Percentiles rank a stretch among this genome's conserved stretches.
These are phyloP conservation scores for Sardina pilchardus DNA, from an alignment of 2,113 vertebrate genomes.

Conservation along the genomic window DNA sequence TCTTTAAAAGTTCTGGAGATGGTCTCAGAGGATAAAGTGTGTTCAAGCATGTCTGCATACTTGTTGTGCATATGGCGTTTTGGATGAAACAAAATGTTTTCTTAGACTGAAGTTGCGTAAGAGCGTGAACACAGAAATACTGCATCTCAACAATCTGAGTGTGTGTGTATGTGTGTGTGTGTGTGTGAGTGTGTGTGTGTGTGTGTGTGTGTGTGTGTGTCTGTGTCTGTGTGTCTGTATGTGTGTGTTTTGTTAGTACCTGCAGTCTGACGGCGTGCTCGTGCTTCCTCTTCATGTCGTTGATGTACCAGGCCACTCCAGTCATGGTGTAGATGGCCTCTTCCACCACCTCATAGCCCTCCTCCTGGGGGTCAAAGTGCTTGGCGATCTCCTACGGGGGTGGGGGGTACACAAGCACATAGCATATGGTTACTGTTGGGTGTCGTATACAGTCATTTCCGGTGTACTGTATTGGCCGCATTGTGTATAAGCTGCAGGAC, in stretches of 20 bases:
- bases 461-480: too few species aligned
- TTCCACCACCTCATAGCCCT: slow-evolving; percentile 88
- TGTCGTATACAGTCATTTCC: too few species aligned
- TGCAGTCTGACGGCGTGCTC: slow-evolving; percentile 90
- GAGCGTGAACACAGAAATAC: background rate
- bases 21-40: background rate
- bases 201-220: slow-evolving; percentile 23
- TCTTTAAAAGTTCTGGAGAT: background rate
- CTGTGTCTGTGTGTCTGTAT: background rate
- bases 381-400: slow-evolving; percentile 85
- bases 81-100: background rate
- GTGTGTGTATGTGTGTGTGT: background rate
- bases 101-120: background rate
- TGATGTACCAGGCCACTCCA: slow-evolving; percentile 95
- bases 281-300: slow-evolving; percentile 97
- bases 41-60: background rate
- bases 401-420: too few species aligned
- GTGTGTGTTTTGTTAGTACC: slow-evolving; percentile 61
- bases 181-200: background rate
- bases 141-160: too few species aligned
- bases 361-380: slow-evolving; percentile 83
- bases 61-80: background rate
- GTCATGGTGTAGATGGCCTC: slow-evolving; percentile 96
- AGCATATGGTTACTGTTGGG: too few species aligned
- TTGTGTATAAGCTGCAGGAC: too few species aligned